A percentile compares a stretch with the other conserved stretches of the same genome.
Evolutionary conservation across 1,140 invertebrate genomes (phyloP).

Genomic region (Musca vetustissima): DNA sequence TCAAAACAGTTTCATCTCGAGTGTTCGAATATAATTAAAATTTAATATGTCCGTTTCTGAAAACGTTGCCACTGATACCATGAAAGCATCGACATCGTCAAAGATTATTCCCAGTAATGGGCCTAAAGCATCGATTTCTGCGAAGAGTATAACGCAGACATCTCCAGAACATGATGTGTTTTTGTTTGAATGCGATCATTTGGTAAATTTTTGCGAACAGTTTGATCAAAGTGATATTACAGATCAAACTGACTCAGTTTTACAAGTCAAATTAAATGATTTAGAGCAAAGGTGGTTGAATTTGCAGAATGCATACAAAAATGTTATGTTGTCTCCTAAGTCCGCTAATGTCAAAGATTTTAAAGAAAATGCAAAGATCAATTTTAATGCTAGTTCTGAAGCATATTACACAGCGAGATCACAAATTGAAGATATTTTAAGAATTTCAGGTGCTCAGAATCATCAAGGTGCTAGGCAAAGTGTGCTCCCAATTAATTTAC

Average conservation of each 20-base stretch:
- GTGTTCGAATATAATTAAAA: too few species aligned
- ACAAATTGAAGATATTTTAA: background rate
- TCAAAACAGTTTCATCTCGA: too few species aligned
- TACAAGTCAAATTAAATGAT: background rate
- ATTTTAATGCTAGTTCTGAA: background rate
- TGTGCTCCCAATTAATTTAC: background rate
- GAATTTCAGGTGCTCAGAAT: background rate
- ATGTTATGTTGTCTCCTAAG: background rate
- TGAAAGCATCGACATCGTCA: too few species aligned
- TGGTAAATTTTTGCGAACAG: background rate
- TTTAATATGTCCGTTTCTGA: too few species aligned
- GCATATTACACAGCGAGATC: background rate
- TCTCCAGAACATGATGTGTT: background rate
- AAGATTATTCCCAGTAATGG: too few species aligned
- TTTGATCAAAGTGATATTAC: background rate
- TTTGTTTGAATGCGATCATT: background rate
- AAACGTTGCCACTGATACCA: too few species aligned
- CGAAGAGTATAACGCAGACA: background rate
- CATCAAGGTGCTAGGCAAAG: background rate
- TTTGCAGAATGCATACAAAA: background rate
- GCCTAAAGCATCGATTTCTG: too few species aligned
- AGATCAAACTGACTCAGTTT: background rate
- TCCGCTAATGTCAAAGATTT: background rate
- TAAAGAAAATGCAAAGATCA: background rate
- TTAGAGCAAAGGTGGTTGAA: background rate